Base-by-base conservation (phyloP, 1,140 invertebrate species). In the Bombyx mandarina region DNA sequence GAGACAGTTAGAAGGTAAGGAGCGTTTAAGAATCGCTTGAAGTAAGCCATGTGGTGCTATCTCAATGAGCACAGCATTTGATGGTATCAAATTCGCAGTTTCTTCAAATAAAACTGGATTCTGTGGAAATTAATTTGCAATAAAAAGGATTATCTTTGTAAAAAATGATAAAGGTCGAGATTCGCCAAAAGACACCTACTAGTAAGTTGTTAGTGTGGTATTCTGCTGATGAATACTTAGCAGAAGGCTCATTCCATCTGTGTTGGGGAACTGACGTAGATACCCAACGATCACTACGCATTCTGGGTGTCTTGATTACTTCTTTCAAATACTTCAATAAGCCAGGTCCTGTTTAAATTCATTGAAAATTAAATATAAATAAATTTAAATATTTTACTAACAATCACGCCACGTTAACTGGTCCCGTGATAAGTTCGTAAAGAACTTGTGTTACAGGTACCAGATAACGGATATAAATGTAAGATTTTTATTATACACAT, bases 121-220 rank as follows among this genome's bases (percentile, higher is more conserved):
- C 78, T 81, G 57, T 43, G 43, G 42, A 42, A 48, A 44, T 45
- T 49, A 56, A 42, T 18, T 18, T 10, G 45, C 7, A 45, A 7
- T 50, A 50, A 50, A 7, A 7, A 12, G 18, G 18, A 50, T 50
- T 45, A 45, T 10, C 49, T 10, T 50, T n/a, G 8, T n/a, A 10
- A 50, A 18, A 50, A 7, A 10, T n/a, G 7, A 50, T 50, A 10
- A 50, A 10, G 8, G 18, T 10, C 8, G 43, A 49, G 48, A 55
- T 56, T 6, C 12, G 12, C 12, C 12, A 18, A 18, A 18, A 18
- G 12, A 10, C 47, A 44, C 42, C 43, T 54, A 59, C 61, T 22
- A 63, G 44, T 43, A 63, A 45, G 42, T 98, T 98, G 75, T 98
- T 97, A 0, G 95, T 96, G 71, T 96, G 94, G 73, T 98, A 98